phyloP scores from a whole-genome alignment of 2,888 invertebrate genomes.

The Tipula lateralis region DNA sequence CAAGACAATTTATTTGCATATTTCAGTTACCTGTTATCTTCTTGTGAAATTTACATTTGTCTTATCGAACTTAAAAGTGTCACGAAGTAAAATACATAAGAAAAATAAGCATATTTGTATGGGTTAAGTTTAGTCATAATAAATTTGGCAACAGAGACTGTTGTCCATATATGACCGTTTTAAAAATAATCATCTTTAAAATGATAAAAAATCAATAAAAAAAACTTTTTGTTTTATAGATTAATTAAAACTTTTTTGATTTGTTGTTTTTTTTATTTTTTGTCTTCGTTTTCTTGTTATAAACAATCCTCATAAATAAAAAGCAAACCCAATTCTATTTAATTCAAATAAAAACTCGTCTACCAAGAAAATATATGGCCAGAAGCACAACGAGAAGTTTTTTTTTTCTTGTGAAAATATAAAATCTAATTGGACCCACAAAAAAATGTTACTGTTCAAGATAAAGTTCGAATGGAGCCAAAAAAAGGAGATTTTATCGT shows the following conservation, averaged over 20 bases:
- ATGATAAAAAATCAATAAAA: not conserved
- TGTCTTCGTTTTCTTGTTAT: not conserved
- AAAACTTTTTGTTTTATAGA: not conserved
- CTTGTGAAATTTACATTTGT: not conserved
- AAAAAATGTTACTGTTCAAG: not conserved
- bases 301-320: not conserved
- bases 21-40: not conserved
- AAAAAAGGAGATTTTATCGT: not conserved
- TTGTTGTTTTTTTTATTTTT: not conserved
- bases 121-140: too few species aligned
- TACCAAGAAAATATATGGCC: not conserved
- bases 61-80: not conserved
- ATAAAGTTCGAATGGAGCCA: not conserved
- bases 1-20: not conserved
- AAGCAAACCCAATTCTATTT: not conserved
- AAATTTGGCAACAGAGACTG: too few species aligned
- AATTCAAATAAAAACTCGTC: not conserved
- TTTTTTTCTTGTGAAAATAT: not conserved
- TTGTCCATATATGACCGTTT: not conserved
- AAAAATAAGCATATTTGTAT: too few species aligned
- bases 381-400: not conserved
- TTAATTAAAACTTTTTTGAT: not conserved
- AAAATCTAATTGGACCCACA: not conserved
- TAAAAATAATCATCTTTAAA: not conserved
- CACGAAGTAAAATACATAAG: not conserved